Base-by-base conservation (phyloP, 2,797 vertebrate genomes). In the Amblyopsis hoosieri region DNA sequence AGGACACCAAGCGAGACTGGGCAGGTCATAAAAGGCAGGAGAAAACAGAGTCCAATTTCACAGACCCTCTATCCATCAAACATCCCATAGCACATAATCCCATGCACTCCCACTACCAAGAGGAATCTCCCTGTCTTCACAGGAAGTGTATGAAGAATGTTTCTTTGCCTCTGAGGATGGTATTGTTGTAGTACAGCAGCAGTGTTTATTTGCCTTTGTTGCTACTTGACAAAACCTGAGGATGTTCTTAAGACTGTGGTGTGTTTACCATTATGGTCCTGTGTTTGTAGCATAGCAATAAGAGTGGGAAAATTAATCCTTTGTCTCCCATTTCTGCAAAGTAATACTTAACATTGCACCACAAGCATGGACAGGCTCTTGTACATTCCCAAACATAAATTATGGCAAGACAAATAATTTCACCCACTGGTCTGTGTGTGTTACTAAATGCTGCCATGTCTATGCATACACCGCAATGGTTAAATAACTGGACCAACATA, bases 21-120 rank as follows among this genome's bases (percentile, higher is more conserved):
- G 80, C 89, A 90, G 87, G 86, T 91, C 86, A 88, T 71, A 47
- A 15, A 63, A 64, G 71, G 67, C 57, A 80, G 71, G 67, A 78
- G 75, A 83, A 89, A 91, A 87, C 85, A 91, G 90, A 85, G 65
- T 89, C 85, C 54, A 62, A 84, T 91, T 91, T 91, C 88, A 90
- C 72, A 88, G 79, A 75, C 76, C 75, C 82, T 87, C 87, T 90
- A 91, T 91, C 89, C 90, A 88, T 89, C 84, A 91, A 87, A 87
- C 86, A 82, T 85, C 88, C 87, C 74, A 82, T 80, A 63, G 79
- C 78, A 80, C 76, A 83, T 75, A 76, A 76, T 79, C 76, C 82
- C 77, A 77, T 77, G 33, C 72, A 75, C 72, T 78, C 76, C 37
- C 65, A 61, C 64, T 60, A 76, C 75, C 85, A 70, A 69, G 76